These are phyloP conservation scores for Dendrocincla fuliginosa DNA, from an alignment of 2,797 vertebrate genomes.

Conservation along the genomic window DNA sequence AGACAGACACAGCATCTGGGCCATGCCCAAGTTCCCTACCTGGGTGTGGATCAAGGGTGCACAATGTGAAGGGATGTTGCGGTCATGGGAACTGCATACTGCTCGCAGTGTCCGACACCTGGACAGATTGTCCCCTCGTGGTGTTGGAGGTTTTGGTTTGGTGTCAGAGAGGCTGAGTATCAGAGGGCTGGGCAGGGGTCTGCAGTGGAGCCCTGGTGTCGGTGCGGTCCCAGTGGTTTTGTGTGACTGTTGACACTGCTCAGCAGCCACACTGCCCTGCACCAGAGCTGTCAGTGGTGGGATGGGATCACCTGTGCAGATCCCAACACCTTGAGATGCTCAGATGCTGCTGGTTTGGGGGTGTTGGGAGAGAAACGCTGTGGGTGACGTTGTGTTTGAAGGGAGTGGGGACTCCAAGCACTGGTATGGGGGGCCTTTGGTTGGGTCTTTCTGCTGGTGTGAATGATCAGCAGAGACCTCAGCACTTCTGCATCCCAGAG, in stretches of 20 bases:
- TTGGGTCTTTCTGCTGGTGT: background rate
- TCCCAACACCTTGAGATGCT: fast-evolving
- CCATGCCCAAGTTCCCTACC: background rate
- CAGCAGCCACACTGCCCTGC: fast-evolving
- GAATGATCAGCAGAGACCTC: background rate
- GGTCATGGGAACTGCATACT: background rate
- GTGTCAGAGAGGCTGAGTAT: fast-evolving
- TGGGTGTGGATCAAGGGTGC: background rate
- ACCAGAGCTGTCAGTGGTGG: fast-evolving
- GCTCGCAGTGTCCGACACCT: fast-evolving
- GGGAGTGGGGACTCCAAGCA: background rate
- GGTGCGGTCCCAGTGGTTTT: fast-evolving
- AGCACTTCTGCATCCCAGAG: fast-evolving
- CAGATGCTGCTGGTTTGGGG: background rate
- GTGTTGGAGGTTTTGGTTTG: background rate
- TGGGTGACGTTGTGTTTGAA: background rate
- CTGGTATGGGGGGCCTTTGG: fast-evolving
- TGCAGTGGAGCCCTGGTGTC: background rate
- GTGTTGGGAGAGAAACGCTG: fast-evolving
- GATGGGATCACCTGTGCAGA: fast-evolving
- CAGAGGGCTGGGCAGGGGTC: background rate
- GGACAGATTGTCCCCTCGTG: background rate
- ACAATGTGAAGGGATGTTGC: background rate
- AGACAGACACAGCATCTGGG: background rate
- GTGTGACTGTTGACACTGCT: fast-evolving